These are phyloP conservation scores for Rhadina sibilatrix DNA, from an alignment of 2,113 vertebrate species.

Conservation along the genomic window DNA sequence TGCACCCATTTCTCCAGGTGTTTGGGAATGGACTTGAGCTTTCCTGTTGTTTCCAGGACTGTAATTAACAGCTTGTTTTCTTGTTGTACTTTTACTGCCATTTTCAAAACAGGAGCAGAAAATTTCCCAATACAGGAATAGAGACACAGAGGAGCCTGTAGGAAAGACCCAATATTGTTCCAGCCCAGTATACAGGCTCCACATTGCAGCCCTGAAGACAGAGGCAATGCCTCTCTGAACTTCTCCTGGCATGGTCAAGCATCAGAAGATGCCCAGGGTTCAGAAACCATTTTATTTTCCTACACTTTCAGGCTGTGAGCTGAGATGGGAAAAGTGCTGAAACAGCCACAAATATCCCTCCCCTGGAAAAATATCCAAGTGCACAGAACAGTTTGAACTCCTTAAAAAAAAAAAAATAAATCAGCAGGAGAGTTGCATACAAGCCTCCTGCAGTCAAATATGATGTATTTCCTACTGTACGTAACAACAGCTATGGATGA, in stretches of 20 bases:
- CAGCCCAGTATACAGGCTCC: neutral
- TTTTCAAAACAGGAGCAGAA: neutral
- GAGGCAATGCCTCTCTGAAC: neutral
- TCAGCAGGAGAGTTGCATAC: neutral
- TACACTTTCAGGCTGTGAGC: neutral
- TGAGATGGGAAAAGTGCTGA: neutral
- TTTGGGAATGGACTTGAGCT: neutral
- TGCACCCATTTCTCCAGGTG: neutral
- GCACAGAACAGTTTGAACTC: neutral
- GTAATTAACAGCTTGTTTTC: neutral
- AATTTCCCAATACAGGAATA: neutral
- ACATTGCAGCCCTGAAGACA: neutral
- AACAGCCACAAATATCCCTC: neutral
- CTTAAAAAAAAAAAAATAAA: neutral
- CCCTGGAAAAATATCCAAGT: neutral
- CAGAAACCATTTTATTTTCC: neutral
- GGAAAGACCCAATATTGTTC: neutral
- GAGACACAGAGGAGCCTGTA: neutral
- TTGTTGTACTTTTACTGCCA: neutral
- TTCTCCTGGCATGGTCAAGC: neutral
- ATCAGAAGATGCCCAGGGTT: neutral
- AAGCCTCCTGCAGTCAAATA: neutral
- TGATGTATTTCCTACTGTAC: neutral
- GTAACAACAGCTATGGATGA: neutral
- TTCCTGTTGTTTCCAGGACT: neutral